Evolutionary conservation across 2,113 vertebrate species (phyloP).

Genomic region (mouse (Mus musculus)): GRCm39 chr3:50077501-50078000

Average conservation of each 20-base stretch:
- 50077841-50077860: background rate
- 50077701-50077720: background rate
- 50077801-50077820: background rate
- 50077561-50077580: conserved; percentile 77
- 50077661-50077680: conserved; percentile 35
- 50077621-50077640: conserved; percentile 8
- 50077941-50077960: background rate
- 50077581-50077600: conserved; percentile 75
- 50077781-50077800: background rate
- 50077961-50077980: background rate
- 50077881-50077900: background rate
- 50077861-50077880: background rate
- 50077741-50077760: background rate
- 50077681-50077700: conserved; percentile 33
- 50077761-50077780: background rate
- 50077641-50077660: conserved; percentile 30
- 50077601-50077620: conserved; percentile 10
- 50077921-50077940: background rate
- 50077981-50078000: background rate
- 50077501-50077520: conserved; percentile 88
- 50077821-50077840: background rate
- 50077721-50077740: background rate
- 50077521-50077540: conserved; percentile 88
- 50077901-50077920: background rate
- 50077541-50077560: conserved; percentile 72